These are phyloP conservation scores for Trachymyrmex septentrionalis DNA, from an alignment of 1,140 invertebrate genomes.

Conservation along the genomic window DNA sequence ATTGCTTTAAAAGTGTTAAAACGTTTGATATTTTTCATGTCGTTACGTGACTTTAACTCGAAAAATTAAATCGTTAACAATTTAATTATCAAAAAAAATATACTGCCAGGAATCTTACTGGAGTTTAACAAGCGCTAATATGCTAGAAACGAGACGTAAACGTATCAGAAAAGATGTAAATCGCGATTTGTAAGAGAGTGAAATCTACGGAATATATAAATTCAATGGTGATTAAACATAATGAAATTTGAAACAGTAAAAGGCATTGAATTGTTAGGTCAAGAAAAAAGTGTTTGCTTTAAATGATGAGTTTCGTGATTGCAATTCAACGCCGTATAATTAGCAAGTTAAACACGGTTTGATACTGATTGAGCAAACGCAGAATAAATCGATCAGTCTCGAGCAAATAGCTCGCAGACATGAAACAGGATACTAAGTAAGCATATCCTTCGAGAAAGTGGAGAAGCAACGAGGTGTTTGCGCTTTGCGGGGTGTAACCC, in stretches of 20 bases:
- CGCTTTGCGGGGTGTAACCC: constrained; percentile 30
- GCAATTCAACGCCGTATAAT: constrained; percentile 50
- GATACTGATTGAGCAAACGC: constrained; percentile 55
- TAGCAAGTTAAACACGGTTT: constrained; percentile 44
- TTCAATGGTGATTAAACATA: background rate
- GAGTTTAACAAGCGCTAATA: background rate
- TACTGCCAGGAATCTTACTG: background rate
- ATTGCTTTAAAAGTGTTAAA: background rate
- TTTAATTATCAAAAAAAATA: background rate
- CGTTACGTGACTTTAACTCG: background rate
- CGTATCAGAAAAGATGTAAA: background rate
- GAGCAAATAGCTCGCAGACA: constrained; percentile 52
- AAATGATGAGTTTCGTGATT: constrained; percentile 42
- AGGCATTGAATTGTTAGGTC: background rate
- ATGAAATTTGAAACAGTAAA: background rate
- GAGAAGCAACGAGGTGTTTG: constrained; percentile 60
- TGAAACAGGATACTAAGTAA: constrained; percentile 71
- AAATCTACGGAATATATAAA: background rate
- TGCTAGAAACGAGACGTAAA: background rate
- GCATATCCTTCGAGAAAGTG: constrained; percentile 62
- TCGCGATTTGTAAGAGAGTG: background rate
- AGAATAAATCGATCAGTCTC: constrained; percentile 57
- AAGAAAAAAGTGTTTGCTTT: constrained; percentile 24
- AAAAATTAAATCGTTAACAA: background rate
- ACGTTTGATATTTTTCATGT: background rate